phyloP scores from a whole-genome alignment of 2,113 vertebrate species.

The Lophotis ruficrista region DNA sequence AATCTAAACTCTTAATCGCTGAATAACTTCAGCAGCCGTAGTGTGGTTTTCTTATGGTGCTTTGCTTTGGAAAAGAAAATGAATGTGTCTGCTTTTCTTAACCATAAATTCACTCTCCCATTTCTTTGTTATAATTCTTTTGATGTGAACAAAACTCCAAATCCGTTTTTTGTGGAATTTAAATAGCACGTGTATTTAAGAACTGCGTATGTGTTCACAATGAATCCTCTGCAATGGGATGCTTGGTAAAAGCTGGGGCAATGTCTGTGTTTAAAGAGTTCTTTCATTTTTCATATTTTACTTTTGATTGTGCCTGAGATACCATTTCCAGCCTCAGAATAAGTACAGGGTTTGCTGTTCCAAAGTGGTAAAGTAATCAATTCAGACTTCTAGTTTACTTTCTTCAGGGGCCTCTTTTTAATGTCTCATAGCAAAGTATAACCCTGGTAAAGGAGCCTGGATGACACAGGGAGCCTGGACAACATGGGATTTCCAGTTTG shows the following conservation, averaged over 20 bases:
- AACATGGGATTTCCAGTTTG: neutral
- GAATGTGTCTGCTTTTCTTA: conserved; percentile 65
- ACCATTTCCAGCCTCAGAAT: neutral
- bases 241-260: neutral
- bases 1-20: conserved; percentile 66
- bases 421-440: neutral
- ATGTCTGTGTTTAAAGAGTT: neutral
- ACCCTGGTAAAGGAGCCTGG: neutral
- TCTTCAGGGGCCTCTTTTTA: neutral
- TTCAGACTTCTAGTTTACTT: neutral
- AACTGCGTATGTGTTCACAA: neutral
- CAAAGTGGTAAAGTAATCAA: neutral
- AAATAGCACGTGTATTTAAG: conserved; percentile 37
- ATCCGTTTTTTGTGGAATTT: conserved; percentile 62
- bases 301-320: conserved; percentile 43
- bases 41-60: conserved; percentile 39
- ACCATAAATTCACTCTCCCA: conserved; percentile 62
- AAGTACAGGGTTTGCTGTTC: neutral
- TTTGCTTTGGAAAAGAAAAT: conserved; percentile 59
- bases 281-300: neutral
- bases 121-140: conserved; percentile 73
- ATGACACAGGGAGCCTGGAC: neutral
- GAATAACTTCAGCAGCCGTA: conserved; percentile 35
- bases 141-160: conserved; percentile 69
- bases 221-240: conserved; percentile 13